Base-by-base conservation (phyloP, 2,888 invertebrate species). In the Hydraecia micacea region DNA sequence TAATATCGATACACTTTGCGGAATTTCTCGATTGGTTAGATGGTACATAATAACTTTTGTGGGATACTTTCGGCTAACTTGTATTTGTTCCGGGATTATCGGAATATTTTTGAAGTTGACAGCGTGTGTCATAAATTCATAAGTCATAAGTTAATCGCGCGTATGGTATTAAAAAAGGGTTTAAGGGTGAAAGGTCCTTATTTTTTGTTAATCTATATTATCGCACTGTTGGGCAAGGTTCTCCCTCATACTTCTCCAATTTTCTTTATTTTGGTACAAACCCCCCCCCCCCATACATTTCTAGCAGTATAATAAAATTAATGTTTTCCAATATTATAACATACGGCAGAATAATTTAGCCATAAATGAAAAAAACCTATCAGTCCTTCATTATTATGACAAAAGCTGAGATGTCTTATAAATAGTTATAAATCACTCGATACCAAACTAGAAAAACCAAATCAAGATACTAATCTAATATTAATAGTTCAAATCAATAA, bases 1-100 rank as follows among this genome's bases (percentile, higher is more conserved):
- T 78, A 86, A 79, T 86, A 89, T 85, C 80, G 79, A 83, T 88
- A 87, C 72, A 71, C 65, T 83, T 71, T 7, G 60, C n/a, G 18
- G 65, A 58, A 72, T 55, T 67, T 42, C 11, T 75, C 62, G 21
- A 75, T 72, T 46, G 7, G 39, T 65, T n/a, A 1, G 2, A 6
- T 65, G 39, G 25, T 39, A 25, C 1, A 42, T 13, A 52, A n/a
- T 52, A 21, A 15, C 18, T 78, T 52, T 32, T 7, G 11, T 70
- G 71, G 32, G 3, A n/a, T 8, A 32, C 15, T 58, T 28, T 6
- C 0, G 18, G 0, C 42, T 28, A 39, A 7, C 0, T 66, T 28
- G 0, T n/a, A 15, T 63, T 25, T 25, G 9, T n/a, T 9, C 21
- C 21, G 6, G 15, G 0, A 13, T 39, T 60, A 13, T 52, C 6